Evolutionary conservation across 2,797 vertebrate genomes (phyloP).

Genomic region (Poeciliopsis presidionis): DNA sequence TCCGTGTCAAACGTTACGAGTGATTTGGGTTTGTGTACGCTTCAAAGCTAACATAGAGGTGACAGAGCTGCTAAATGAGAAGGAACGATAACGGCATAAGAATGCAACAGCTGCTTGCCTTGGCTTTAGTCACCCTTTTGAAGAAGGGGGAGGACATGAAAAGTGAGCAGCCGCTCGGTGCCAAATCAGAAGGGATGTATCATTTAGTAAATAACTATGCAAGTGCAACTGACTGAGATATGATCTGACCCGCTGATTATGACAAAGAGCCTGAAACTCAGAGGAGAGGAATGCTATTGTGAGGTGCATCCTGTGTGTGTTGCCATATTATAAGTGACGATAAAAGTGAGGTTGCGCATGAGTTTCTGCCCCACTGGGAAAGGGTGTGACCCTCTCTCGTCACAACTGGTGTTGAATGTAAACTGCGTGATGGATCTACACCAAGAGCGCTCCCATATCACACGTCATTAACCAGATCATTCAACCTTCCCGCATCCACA

Average conservation of each 20-base stretch:
- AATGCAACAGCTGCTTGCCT: slow-evolving; percentile 62
- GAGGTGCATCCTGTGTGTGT: slow-evolving; percentile 27
- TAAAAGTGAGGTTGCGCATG: slow-evolving; percentile 19
- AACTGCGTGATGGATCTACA: slow-evolving; percentile 53
- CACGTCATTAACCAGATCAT: slow-evolving; percentile 56
- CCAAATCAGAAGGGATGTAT: slow-evolving; percentile 64
- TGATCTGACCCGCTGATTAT: slow-evolving; percentile 57
- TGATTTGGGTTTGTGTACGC: slow-evolving; percentile 63
- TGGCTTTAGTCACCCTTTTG: slow-evolving; percentile 56
- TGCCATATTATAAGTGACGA: slow-evolving; percentile 15
- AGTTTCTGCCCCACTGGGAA: slow-evolving; percentile 50
- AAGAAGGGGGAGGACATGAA: slow-evolving; percentile 42
- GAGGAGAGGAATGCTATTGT: slow-evolving; percentile 50
- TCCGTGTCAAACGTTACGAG: slow-evolving; percentile 60
- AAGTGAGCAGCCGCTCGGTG: slow-evolving; percentile 30
- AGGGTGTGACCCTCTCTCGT: slow-evolving; percentile 51
- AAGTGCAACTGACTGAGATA: slow-evolving; percentile 49
- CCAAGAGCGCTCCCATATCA: slow-evolving; percentile 35
- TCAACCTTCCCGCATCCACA: slow-evolving; percentile 38
- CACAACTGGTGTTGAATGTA: slow-evolving; percentile 50
- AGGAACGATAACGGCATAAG: slow-evolving; percentile 58
- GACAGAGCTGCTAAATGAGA: slow-evolving; percentile 72
- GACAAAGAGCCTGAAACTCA: slow-evolving; percentile 33
- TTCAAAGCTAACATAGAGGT: slow-evolving; percentile 66
- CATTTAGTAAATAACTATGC: slow-evolving; percentile 50